A percentile compares a stretch with the other conserved stretches of the same genome.
Conservation (phyloP, 2,888 invertebrate genomes). For the Diadegma fenestrale region DNA sequence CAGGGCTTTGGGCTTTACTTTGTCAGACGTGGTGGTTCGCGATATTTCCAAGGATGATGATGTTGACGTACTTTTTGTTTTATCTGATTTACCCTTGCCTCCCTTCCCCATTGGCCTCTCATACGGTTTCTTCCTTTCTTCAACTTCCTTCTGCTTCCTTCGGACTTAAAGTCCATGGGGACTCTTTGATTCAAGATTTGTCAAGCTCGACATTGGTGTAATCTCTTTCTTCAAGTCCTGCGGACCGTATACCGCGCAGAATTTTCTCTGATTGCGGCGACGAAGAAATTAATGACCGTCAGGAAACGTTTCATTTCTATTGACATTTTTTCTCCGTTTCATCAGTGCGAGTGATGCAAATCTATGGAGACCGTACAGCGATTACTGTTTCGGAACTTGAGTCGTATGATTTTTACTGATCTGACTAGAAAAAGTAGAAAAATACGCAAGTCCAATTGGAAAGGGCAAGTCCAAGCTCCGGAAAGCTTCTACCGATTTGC, state of each 20-base stretch:
- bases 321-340: background rate
- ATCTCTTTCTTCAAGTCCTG: background rate
- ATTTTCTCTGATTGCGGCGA: background rate
- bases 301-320: background rate
- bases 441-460: slow-evolving; percentile 71
- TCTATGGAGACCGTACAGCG: background rate
- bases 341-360: background rate
- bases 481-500: slow-evolving; percentile 11
- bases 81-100: slow-evolving; percentile 58
- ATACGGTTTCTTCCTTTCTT: slow-evolving; percentile 20
- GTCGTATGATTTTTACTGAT: background rate
- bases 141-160: background rate
- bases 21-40: slow-evolving; percentile 37
- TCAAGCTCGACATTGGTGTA: background rate
- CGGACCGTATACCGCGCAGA: background rate
- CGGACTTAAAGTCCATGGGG: background rate
- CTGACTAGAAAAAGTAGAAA: slow-evolving; percentile 68
- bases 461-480: background rate
- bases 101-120: slow-evolving; percentile 54
- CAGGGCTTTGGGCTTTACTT: slow-evolving; percentile 30
- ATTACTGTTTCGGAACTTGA: background rate
- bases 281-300: background rate
- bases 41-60: slow-evolving; percentile 29
- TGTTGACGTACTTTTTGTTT: slow-evolving; percentile 53
- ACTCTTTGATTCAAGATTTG: too few species aligned